Percentiles rank a stretch among this genome's conserved stretches.
Conservation (phyloP, 2,888 invertebrate species). For the Leptopterna dolabrata region DNA sequence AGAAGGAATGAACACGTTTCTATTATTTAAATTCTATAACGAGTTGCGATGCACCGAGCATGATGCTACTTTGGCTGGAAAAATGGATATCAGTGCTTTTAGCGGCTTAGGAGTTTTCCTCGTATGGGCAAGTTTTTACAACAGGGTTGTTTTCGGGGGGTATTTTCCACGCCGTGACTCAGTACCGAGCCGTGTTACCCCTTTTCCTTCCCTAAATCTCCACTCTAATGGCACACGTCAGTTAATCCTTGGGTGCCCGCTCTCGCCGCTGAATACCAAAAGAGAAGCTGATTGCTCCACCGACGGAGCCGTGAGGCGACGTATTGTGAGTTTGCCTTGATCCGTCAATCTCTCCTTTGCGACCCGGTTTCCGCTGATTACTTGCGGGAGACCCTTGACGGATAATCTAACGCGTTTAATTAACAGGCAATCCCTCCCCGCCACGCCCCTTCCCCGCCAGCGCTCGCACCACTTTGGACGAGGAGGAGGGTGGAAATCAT, state of each 20-base stretch:
- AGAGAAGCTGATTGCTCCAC: conserved; percentile 1
- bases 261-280: background rate
- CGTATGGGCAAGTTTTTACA: too few species aligned
- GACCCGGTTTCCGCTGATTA: background rate
- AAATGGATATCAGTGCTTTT: too few species aligned
- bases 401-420: background rate
- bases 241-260: background rate
- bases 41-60: too few species aligned
- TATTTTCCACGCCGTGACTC: too few species aligned
- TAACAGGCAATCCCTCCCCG: background rate
- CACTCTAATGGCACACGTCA: background rate
- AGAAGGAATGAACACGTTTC: too few species aligned
- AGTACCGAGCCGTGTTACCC: background rate
- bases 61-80: too few species aligned
- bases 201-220: background rate
- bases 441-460: too few species aligned
- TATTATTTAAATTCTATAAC: too few species aligned
- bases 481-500: background rate
- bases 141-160: too few species aligned
- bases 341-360: conserved; percentile 11
- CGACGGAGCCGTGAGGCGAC: background rate
- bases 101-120: too few species aligned
- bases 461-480: background rate
- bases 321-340: background rate
- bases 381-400: conserved; percentile 11